Percentiles rank a stretch among this genome's conserved stretches.
Evolutionary conservation across 1,140 invertebrate genomes (phyloP).

Genomic region (Heliconius congener): DNA sequence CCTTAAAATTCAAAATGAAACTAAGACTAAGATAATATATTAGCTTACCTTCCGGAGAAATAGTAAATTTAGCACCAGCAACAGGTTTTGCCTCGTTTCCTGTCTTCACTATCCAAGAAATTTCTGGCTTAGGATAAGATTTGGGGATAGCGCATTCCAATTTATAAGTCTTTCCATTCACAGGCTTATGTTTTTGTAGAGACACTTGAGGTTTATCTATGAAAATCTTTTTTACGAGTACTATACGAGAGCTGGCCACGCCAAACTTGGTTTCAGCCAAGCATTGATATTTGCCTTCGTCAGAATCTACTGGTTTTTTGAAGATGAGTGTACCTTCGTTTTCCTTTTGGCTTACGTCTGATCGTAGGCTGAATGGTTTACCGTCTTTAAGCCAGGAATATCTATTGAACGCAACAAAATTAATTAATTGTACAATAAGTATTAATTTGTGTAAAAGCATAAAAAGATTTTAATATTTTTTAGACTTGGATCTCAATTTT

Average conservation of each 20-base stretch:
- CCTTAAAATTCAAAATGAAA: too few relatives aligned
- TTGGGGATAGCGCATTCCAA: conserved; percentile 55
- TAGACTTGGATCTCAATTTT: too few relatives aligned
- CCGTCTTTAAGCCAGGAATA: conserved; percentile 46
- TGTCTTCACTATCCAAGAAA: conserved; percentile 51
- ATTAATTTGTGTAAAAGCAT: too few relatives aligned
- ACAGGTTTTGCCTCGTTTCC: neutral
- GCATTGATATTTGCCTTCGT: conserved; percentile 59
- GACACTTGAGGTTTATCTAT: conserved; percentile 42
- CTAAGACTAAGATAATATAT: too few relatives aligned
- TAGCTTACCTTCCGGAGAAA: conserved; percentile 43
- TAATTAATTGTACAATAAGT: neutral
- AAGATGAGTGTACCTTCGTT: conserved; percentile 54
- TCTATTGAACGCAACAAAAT: conserved; percentile 21
- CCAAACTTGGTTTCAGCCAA: conserved; percentile 49
- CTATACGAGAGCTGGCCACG: conserved; percentile 44
- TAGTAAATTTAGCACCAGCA: conserved; percentile 41
- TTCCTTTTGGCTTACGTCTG: conserved; percentile 39
- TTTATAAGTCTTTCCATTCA: conserved; percentile 55
- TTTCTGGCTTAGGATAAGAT: conserved; percentile 59
- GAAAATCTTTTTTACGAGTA: conserved; percentile 47
- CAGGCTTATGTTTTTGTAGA: conserved; percentile 48
- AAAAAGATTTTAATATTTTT: too few relatives aligned
- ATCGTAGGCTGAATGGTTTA: conserved; percentile 22
- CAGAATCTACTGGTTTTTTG: conserved; percentile 39